Evolutionary conservation across 2,113 vertebrate genomes (phyloP).

Genomic region (Acinonyx jubatus): DNA sequence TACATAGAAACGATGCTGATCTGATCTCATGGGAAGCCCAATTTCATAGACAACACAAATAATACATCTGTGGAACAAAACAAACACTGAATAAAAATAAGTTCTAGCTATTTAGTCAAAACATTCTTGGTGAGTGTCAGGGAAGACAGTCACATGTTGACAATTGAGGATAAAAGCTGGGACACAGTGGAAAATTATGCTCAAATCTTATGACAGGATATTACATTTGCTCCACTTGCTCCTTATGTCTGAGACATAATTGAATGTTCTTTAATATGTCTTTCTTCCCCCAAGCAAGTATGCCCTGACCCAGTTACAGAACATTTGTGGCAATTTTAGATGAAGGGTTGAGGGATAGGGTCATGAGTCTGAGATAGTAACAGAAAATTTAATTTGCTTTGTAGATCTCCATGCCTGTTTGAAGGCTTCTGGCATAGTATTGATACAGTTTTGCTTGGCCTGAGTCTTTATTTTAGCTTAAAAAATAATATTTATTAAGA

Average conservation of each 20-base stretch:
- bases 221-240: constrained; percentile 70
- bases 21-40: background rate
- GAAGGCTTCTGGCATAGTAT: background rate
- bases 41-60: constrained; percentile 37
- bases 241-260: constrained; percentile 70
- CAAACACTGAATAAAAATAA: constrained; percentile 47
- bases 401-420: background rate
- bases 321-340: constrained; percentile 65
- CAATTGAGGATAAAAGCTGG: constrained; percentile 55
- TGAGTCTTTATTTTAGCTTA: constrained; percentile 10
- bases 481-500: constrained; percentile 38
- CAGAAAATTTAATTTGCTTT: constrained; percentile 72
- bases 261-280: constrained; percentile 73
- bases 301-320: constrained; percentile 74
- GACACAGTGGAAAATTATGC: constrained; percentile 56
- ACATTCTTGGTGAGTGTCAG: constrained; percentile 35
- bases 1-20: constrained; percentile 2
- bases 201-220: constrained; percentile 48
- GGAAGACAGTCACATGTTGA: constrained; percentile 50
- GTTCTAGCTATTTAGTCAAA: constrained; percentile 24
- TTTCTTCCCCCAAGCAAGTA: constrained; percentile 64
- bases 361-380: constrained; percentile 67
- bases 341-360: constrained; percentile 59
- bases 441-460: background rate
- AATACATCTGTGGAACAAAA: background rate